Evolutionary conservation across 2,888 invertebrate species (phyloP).

Genomic region (Dryadula phaetusa): DNA sequence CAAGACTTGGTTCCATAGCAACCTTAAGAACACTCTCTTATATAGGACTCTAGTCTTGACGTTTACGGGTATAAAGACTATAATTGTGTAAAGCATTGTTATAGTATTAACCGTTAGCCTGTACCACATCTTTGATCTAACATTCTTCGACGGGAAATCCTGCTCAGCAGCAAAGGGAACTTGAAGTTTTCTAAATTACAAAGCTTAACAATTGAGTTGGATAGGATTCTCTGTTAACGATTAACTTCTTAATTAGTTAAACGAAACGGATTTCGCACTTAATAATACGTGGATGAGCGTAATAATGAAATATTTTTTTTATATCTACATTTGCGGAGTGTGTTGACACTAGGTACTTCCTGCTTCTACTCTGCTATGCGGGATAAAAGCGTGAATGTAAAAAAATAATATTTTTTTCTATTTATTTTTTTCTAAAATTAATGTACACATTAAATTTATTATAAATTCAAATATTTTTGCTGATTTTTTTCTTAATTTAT

Average conservation of each 20-base stretch:
- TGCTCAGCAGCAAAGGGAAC: conserved; percentile 47
- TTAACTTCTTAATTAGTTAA: conserved; percentile 32
- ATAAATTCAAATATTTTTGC: no score
- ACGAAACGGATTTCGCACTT: conserved; percentile 2
- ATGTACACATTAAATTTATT: no score
- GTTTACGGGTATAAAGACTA: not conserved
- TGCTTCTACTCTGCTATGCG: no score
- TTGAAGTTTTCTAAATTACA: conserved; percentile 47
- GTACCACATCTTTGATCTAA: conserved; percentile 50
- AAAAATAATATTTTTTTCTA: no score
- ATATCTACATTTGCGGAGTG: no score
- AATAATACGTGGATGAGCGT: conserved; percentile 2
- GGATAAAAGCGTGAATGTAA: no score
- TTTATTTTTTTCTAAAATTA: no score
- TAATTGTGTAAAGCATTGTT: conserved; percentile 8
- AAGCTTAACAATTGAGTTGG: conserved; percentile 44
- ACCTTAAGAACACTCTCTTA: not conserved
- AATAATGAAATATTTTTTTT: conserved; percentile 1
- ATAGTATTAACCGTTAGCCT: conserved; percentile 1
- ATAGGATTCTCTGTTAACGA: conserved; percentile 36
- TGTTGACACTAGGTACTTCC: no score
- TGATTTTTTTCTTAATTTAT: no score
- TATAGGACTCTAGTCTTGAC: conserved; percentile 9
- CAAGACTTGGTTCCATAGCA: conserved; percentile 38
- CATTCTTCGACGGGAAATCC: conserved; percentile 52